Percentiles rank a stretch among this genome's conserved stretches.
Conservation (phyloP, 2,113 vertebrate genomes). For the Passer domesticus region DNA sequence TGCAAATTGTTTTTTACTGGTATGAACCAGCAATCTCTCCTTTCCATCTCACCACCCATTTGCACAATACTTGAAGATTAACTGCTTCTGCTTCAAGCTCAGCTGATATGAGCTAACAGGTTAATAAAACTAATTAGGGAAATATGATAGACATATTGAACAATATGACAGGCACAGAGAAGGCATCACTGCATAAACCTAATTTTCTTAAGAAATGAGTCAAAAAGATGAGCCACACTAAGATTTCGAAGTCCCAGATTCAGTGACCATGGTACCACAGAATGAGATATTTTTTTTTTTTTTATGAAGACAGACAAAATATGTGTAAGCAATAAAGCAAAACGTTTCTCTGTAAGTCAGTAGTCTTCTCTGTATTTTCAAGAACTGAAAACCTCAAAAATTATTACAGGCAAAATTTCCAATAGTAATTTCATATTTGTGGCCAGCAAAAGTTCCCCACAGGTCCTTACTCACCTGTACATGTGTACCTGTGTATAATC, state of each 20-base stretch:
- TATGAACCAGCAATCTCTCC: neutral
- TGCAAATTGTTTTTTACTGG: neutral
- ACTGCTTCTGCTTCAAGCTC: neutral
- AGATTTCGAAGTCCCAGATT: neutral
- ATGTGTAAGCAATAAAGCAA: neutral
- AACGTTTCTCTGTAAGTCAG: neutral
- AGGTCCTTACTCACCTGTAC: neutral
- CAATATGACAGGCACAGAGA: neutral
- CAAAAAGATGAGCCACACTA: neutral
- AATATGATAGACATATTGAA: neutral
- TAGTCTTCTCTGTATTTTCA: neutral
- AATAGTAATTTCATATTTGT: neutral
- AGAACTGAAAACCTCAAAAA: neutral
- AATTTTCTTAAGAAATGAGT: neutral
- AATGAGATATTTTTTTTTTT: neutral
- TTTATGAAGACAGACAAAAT: neutral
- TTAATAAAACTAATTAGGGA: neutral
- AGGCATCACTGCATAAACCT: neutral
- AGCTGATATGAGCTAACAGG: neutral
- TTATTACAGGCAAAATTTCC: neutral
- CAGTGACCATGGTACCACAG: neutral
- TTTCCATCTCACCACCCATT: neutral
- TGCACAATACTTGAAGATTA: neutral
- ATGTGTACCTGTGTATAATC: fast-evolving
- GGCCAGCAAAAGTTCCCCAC: neutral